Conservation (phyloP, 2,113 vertebrate genomes). For the Leuciscus idus region DNA sequence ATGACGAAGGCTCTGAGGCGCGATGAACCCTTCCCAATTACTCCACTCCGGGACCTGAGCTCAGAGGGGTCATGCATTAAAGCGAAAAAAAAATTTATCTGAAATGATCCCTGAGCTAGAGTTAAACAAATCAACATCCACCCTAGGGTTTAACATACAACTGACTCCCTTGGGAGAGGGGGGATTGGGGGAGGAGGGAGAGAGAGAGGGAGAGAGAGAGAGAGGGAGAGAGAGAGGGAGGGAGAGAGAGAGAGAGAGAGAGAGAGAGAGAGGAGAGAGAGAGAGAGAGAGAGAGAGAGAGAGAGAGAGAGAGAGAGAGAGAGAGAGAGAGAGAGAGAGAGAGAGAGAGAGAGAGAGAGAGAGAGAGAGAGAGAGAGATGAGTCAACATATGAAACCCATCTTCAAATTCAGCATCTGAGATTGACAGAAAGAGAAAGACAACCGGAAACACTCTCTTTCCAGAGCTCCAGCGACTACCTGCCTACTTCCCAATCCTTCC, state of each 20-base stretch:
- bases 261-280: too few species aligned
- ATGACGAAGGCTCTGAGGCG: slow-evolving; percentile 71
- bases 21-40: slow-evolving; percentile 82
- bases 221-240: too few species aligned
- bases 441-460: slow-evolving; percentile 6
- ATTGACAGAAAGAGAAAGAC: slow-evolving; percentile 30
- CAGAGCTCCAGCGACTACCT: slow-evolving; percentile 74
- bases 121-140: slow-evolving; percentile 56
- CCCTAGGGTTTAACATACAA: slow-evolving; percentile 17
- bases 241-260: too few species aligned
- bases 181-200: too few species aligned
- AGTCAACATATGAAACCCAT: background rate
- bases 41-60: slow-evolving; percentile 53
- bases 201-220: too few species aligned
- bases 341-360: too few species aligned
- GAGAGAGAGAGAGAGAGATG: background rate
- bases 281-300: too few species aligned
- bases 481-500: slow-evolving; percentile 77
- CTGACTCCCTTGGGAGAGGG: background rate
- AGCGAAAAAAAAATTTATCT: slow-evolving; percentile 89
- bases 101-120: slow-evolving; percentile 81
- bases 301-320: too few species aligned
- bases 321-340: too few species aligned
- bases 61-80: slow-evolving; percentile 80
- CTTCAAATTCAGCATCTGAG: slow-evolving; percentile 18